A percentile compares a stretch with the other conserved stretches of the same genome.
These are phyloP conservation scores for Phaedon cochleariae DNA, from an alignment of 2,888 invertebrate genomes.

Conservation along the genomic window DNA sequence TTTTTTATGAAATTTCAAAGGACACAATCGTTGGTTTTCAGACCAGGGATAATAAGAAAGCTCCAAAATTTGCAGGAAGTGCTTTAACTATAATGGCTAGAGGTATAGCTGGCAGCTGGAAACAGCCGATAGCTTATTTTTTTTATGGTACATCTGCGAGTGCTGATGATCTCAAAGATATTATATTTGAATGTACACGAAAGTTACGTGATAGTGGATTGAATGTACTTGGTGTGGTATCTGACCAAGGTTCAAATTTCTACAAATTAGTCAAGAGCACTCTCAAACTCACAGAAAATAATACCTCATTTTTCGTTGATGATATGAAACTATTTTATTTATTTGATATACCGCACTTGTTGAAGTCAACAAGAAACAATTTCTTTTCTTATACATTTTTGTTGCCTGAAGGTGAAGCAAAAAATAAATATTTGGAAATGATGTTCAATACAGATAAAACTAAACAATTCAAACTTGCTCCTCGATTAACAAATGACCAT, in stretches of 20 bases:
- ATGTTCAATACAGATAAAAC: slow-evolving; percentile 21
- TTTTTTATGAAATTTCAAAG: background rate
- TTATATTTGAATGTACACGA: slow-evolving; percentile 28
- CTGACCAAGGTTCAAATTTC: slow-evolving; percentile 37
- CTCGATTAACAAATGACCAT: background rate
- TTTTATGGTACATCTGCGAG: slow-evolving; percentile 12
- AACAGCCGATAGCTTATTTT: slow-evolving; percentile 37
- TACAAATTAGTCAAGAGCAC: slow-evolving; percentile 26
- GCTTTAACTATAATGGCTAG: background rate
- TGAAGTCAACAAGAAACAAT: slow-evolving; percentile 21
- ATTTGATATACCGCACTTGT: slow-evolving; percentile 27
- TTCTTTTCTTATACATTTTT: slow-evolving; percentile 23
- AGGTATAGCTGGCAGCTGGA: slow-evolving; percentile 22
- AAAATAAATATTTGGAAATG: slow-evolving; percentile 25
- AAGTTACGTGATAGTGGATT: slow-evolving; percentile 25
- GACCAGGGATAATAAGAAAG: background rate
- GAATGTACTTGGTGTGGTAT: slow-evolving; percentile 32
- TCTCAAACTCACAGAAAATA: slow-evolving; percentile 15
- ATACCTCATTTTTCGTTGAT: slow-evolving; percentile 17
- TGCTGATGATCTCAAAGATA: slow-evolving; percentile 31
- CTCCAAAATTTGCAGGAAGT: background rate
- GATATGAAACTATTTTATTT: slow-evolving; percentile 22
- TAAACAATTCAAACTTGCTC: slow-evolving; percentile 18
- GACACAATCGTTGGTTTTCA: background rate
- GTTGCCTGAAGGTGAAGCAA: slow-evolving; percentile 12